phyloP scores from a whole-genome alignment of 2,113 vertebrate species.

The Hystrix brachyura region DNA sequence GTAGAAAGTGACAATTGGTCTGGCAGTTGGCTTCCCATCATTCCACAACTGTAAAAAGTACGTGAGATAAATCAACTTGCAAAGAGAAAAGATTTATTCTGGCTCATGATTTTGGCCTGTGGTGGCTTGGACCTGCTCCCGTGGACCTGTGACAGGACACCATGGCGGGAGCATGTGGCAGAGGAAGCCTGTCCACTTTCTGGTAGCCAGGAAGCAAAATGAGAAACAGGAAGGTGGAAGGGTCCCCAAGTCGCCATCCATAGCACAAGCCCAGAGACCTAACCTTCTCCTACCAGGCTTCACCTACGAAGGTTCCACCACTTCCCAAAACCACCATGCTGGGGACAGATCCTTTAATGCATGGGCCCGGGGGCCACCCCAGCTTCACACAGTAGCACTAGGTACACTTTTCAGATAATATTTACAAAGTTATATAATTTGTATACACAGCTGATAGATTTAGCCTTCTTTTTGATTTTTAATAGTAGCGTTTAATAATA shows the following conservation, averaged over 20 bases:
- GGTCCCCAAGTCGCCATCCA: neutral
- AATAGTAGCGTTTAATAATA: neutral
- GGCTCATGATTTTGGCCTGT: neutral
- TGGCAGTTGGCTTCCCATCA: neutral
- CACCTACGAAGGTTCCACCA: neutral
- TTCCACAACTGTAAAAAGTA: neutral
- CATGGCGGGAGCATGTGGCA: no score
- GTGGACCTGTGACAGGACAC: neutral
- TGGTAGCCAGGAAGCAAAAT: neutral
- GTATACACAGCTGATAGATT: neutral
- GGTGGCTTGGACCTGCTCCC: no score
- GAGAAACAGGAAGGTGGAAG: neutral
- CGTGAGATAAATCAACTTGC: neutral
- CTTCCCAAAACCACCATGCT: neutral
- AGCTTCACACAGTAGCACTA: neutral
- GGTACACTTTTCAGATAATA: neutral
- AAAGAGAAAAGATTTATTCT: neutral
- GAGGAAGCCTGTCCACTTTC: no score
- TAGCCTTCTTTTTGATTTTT: slow-evolving; percentile 9
- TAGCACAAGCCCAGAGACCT: neutral
- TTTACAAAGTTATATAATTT: neutral
- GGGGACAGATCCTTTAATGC: no score
- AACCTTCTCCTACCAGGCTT: no score
- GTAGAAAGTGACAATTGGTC: neutral
- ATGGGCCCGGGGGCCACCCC: neutral